These are phyloP conservation scores for Torymus texanus DNA, from an alignment of 2,888 invertebrate genomes.

Conservation along the genomic window DNA sequence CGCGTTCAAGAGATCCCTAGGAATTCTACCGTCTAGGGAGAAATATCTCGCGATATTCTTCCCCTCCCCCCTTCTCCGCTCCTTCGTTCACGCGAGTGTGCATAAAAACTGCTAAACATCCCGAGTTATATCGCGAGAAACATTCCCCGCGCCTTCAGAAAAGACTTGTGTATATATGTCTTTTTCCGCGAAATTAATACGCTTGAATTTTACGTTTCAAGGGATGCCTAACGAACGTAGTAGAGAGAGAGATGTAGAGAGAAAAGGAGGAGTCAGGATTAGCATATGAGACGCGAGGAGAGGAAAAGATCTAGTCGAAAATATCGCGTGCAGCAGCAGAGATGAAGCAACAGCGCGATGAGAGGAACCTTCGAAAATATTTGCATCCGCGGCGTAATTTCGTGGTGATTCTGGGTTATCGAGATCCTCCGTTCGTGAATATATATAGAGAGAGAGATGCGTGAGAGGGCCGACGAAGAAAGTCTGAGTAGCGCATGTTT, in stretches of 20 bases:
- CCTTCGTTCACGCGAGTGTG: too few relatives aligned
- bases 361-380: conserved; percentile 50
- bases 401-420: conserved; percentile 49
- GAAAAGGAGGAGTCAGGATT: conserved; percentile 15
- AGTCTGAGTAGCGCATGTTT: too few relatives aligned
- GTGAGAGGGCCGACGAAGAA: too few relatives aligned
- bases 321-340: conserved; percentile 30
- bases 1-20: too few relatives aligned
- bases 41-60: too few relatives aligned
- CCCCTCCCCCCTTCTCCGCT: too few relatives aligned
- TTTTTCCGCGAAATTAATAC: conserved; percentile 34
- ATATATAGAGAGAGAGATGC: conserved; percentile 22
- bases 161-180: too few relatives aligned
- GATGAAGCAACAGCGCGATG: not conserved
- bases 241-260: conserved; percentile 4
- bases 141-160: too few relatives aligned
- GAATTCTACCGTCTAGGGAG: too few relatives aligned
- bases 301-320: conserved; percentile 53
- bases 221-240: conserved; percentile 38
- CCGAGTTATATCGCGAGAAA: too few relatives aligned
- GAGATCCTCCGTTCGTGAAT: not conserved
- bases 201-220: conserved; percentile 40
- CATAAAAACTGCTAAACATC: too few relatives aligned
- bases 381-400: conserved; percentile 52
- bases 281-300: not conserved